Evolutionary conservation across 2,797 vertebrate genomes (phyloP).

Genomic region (Melanotaenia nigrans): DNA sequence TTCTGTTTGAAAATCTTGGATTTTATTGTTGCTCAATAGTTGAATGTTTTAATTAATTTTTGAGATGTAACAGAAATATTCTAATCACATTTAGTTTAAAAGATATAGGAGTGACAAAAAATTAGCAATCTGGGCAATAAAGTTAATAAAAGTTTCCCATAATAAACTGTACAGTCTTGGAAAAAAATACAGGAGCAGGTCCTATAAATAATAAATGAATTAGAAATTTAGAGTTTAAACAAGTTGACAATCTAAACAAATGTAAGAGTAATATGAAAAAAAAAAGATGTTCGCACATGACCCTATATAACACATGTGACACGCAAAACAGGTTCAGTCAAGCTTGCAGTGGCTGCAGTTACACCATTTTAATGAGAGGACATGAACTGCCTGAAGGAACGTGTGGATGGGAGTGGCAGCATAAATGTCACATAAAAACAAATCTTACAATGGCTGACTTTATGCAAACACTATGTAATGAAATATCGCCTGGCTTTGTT

Average conservation of each 20-base stretch:
- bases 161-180: background rate
- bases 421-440: constrained; percentile 57
- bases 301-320: constrained; percentile 19
- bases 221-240: background rate
- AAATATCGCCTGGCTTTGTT: constrained; percentile 23
- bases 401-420: constrained; percentile 52
- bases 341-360: constrained; percentile 44
- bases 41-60: background rate
- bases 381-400: constrained; percentile 63
- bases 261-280: background rate
- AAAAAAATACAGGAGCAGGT: background rate
- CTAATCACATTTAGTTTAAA: background rate
- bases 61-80: background rate
- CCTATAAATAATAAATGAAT: background rate
- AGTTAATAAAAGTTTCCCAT: background rate
- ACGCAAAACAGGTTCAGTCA: constrained; percentile 58
- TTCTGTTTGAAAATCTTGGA: background rate
- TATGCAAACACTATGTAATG: background rate
- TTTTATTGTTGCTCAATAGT: background rate
- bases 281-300: background rate
- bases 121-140: background rate
- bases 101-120: background rate
- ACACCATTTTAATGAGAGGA: constrained; percentile 53
- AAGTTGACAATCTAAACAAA: background rate
- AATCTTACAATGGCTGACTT: constrained; percentile 19